phyloP scores from a whole-genome alignment of 2,888 invertebrate genomes.

The Ernsta delagoae region DNA sequence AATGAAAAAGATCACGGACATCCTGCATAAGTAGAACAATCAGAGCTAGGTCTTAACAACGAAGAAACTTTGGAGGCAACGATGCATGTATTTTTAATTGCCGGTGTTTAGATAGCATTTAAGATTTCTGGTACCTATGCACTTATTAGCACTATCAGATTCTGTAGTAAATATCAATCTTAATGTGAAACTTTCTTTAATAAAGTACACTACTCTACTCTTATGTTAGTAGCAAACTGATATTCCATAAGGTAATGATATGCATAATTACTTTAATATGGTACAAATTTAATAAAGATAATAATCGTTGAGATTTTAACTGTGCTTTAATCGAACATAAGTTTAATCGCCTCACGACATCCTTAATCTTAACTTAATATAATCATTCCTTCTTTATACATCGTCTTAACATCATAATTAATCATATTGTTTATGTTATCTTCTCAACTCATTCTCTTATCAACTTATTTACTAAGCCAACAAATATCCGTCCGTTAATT shows the following conservation, averaged over 20 bases:
- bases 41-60: background rate
- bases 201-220: background rate
- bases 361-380: background rate
- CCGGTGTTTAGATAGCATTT: constrained; percentile 19
- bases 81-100: constrained; percentile 31
- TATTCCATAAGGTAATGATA: too few relatives aligned
- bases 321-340: too few relatives aligned
- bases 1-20: constrained; percentile 6
- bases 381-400: background rate
- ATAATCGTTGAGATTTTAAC: too few relatives aligned
- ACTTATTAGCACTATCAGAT: constrained; percentile 27
- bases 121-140: constrained; percentile 18
- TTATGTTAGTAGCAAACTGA: too few relatives aligned
- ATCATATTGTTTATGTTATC: too few relatives aligned
- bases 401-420: background rate
- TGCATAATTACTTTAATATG: background rate
- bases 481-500: too few relatives aligned
- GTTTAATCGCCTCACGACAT: too few relatives aligned
- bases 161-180: constrained; percentile 18
- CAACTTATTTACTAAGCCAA: background rate
- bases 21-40: constrained; percentile 13
- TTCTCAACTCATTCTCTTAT: background rate
- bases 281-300: too few relatives aligned
- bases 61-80: constrained; percentile 21
- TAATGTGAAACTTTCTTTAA: constrained; percentile 17